These are phyloP conservation scores for Aldabrachelys gigantea DNA, from an alignment of 2,113 vertebrate genomes.

Conservation along the genomic window DNA sequence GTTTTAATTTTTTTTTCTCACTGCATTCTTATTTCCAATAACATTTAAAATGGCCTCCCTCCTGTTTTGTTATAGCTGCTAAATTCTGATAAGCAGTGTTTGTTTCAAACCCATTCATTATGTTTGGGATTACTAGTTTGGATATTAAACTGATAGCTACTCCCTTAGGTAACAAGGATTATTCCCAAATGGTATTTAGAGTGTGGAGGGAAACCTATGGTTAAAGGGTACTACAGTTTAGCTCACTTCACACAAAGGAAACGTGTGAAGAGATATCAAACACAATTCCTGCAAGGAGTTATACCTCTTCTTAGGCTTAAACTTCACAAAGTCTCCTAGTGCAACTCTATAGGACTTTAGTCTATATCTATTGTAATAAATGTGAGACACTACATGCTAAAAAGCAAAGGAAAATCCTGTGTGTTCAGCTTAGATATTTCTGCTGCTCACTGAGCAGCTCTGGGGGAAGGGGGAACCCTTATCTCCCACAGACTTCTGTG, in stretches of 20 bases:
- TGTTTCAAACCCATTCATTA: background rate
- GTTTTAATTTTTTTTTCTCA: background rate
- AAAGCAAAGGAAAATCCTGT: background rate
- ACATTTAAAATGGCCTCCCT: background rate
- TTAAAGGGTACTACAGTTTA: background rate
- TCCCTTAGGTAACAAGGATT: background rate
- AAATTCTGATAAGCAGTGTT: background rate
- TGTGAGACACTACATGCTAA: fast-evolving
- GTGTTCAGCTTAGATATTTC: background rate
- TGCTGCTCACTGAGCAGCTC: background rate
- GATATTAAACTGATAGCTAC: background rate
- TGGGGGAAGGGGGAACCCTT: background rate
- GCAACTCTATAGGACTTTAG: background rate
- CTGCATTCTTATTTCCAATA: background rate
- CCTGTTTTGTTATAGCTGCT: background rate
- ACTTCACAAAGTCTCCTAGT: background rate
- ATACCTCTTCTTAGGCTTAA: background rate
- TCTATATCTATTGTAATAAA: background rate
- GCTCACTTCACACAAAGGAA: background rate
- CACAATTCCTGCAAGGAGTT: background rate
- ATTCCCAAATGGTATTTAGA: background rate
- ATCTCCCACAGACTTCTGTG: background rate
- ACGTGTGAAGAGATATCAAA: background rate
- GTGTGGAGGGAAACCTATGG: background rate
- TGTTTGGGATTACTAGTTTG: background rate